These are phyloP conservation scores for Ormyrus pomaceus DNA, from an alignment of 2,888 invertebrate genomes.

Conservation along the genomic window DNA sequence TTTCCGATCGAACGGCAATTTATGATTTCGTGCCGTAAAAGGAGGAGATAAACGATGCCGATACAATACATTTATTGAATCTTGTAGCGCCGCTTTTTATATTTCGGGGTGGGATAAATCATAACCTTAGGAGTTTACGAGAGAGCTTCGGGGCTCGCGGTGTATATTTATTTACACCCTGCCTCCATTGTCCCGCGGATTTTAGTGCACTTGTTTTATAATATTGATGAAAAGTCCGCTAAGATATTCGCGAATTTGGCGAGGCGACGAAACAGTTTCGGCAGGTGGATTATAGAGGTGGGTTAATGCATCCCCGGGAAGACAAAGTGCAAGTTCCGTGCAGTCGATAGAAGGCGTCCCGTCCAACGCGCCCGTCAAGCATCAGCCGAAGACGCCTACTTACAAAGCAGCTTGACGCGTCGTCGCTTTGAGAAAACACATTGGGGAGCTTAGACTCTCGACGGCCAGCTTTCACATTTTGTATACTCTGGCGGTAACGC, in stretches of 20 bases:
- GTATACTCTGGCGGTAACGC: not conserved
- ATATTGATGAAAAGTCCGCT: not conserved
- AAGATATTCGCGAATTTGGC: not conserved
- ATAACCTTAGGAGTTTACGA: not conserved
- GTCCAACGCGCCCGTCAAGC: constrained; percentile 18
- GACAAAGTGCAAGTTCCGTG: constrained; percentile 30
- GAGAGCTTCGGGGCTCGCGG: not conserved
- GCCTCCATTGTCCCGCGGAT: not conserved
- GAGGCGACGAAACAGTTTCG: not conserved
- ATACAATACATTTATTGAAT: constrained; percentile 39
- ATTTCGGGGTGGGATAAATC: constrained; percentile 4
- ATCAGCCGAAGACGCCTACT: constrained; percentile 6
- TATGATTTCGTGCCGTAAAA: constrained; percentile 36
- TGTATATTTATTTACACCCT: no score
- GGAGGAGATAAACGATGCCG: constrained; percentile 42
- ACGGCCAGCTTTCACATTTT: constrained; percentile 21
- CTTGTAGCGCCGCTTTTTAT: not conserved
- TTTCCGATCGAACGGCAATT: constrained; percentile 28
- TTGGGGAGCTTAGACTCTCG: constrained; percentile 9
- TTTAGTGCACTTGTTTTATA: not conserved
- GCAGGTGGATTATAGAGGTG: not conserved
- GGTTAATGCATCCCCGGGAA: constrained; percentile 14
- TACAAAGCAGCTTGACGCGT: constrained; percentile 29
- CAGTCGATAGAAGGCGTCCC: constrained; percentile 11
- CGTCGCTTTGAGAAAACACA: constrained; percentile 29